Evolutionary conservation across 2,113 vertebrate species (phyloP), one percentile per base, ranked within the genome.

Genomic region (Equus quagga): DNA sequence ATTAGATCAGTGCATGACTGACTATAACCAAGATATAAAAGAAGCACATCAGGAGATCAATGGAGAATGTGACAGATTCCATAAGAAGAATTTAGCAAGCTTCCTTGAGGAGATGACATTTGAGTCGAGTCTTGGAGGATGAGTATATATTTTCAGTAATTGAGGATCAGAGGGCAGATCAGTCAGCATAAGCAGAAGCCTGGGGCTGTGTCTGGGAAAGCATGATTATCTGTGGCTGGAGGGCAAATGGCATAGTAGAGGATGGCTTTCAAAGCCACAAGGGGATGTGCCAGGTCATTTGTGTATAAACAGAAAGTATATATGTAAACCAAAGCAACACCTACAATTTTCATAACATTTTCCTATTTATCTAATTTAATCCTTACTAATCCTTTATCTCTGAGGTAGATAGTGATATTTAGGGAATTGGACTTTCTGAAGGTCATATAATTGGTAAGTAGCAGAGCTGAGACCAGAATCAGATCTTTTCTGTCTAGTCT

Each of bases 61-160:
- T 44, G 72, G 54, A 94, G 17, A 87, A 54, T 83, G 15, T 60
- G 56, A 89, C 28, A 85, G 58, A 87, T 87, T 69, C 60, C 28
- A 15, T 85, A 73, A 76, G n/a, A 91, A 93, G 10, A 44, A 81
- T 88, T 96, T 64, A 41, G 13, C 21, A 78, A 56, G 24, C 33
- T 93, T 95, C 46, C 2, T 36, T 95, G 58, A 91, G 46, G 72
- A 70, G 56, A 72, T 91, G 70, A 93, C 58, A 65, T 94, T 91
- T 96, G 70, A 96, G 65, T 69, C 21, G 14, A 24, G 24, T 84
- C 36, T 95, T 85, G 17, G n/a, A 95, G n/a, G 41, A 78, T 85
- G 46, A 73, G 13, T 91, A 10, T 90, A n/a, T 93, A 3, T 96
- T 94, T 97, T 96, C 56, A 89, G 17, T 94, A 88, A 96, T 70